Evolutionary conservation across 2,888 invertebrate species (phyloP), one percentile per base, ranked within the genome.

Genomic region (Ischnura elegans): DNA sequence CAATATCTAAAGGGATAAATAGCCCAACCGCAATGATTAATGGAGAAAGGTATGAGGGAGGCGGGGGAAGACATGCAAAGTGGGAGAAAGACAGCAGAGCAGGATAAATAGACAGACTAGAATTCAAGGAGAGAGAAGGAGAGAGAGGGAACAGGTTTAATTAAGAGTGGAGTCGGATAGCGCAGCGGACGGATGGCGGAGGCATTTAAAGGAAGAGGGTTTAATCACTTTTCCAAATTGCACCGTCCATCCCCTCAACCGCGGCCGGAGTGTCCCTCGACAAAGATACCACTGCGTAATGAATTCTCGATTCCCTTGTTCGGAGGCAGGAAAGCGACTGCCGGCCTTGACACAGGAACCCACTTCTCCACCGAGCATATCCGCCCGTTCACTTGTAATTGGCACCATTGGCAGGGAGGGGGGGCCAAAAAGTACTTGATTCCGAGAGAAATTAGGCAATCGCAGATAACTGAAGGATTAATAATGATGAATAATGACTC

Each of bases 211-310:
- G 10, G 76, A 76, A 16, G 76, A 36, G 36, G 76, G 13, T 76
- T 76, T 76, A 76, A 76, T 76, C 76, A 76, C 76, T 76, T 76
- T 76, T 76, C 66, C 36, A 76, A 76, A 76, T 76, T 76, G 36
- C 76, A 36, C 36, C 76, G 36, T 76, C 76, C 76, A 3, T n/a
- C n/a, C 61, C 6, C 61, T 10, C n/a, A 25, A n/a, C 6, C n/a
- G 25, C 61, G n/a, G 8, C n/a, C n/a, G 25, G 25, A 4, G 76
- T 76, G 36, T 36, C 76, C 76, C 36, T 36, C 76, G 76, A 36
- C 76, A 76, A 76, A 76, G 76, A 76, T 10, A 76, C 76, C 36
- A 76, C 76, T 76, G 76, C 36, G 76, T 76, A 76, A 29, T 36
- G 76, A 76, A 29, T 76, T 76, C 76, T 76, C 76, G 16, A 76